Conservation (phyloP, 2,888 invertebrate species). For the Epistrophella euchroma region DNA sequence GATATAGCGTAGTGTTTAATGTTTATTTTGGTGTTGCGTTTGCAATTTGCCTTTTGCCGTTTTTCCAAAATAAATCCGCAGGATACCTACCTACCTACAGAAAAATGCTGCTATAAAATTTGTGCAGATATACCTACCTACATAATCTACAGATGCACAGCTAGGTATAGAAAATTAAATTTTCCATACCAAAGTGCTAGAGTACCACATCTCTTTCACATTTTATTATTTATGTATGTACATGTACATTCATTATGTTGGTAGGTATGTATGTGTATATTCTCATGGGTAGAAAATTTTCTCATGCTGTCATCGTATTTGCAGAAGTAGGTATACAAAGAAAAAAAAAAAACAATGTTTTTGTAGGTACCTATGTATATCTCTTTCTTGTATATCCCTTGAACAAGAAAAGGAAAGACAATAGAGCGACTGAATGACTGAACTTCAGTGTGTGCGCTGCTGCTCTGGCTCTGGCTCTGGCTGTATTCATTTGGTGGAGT, state of each 20-base stretch:
- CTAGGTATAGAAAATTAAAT: constrained; percentile 34
- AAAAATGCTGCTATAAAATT: neutral
- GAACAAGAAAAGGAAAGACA: constrained; percentile 44
- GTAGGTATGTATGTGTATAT: constrained; percentile 2
- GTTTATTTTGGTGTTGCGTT: constrained; percentile 74
- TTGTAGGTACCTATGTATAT: constrained; percentile 14
- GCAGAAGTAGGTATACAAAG: constrained; percentile 31
- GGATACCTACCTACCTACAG: too few species aligned
- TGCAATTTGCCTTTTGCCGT: constrained; percentile 71
- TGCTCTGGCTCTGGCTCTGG: neutral
- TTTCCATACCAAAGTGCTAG: constrained; percentile 48
- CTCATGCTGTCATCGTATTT: constrained; percentile 56
- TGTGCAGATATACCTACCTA: neutral
- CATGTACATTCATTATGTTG: neutral
- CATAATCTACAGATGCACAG: neutral
- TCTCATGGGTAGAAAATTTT: constrained; percentile 55
- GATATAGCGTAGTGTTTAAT: constrained; percentile 48
- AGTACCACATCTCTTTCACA: constrained; percentile 25
- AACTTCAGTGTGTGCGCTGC: constrained; percentile 41
- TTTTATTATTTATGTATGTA: constrained; percentile 25
- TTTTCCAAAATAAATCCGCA: constrained; percentile 53
- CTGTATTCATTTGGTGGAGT: neutral
- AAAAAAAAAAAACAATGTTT: constrained; percentile 18
- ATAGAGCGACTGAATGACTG: constrained; percentile 59
- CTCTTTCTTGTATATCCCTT: constrained; percentile 27